Evolutionary conservation across 2,888 invertebrate genomes (phyloP).

Genomic region (Adineta ricciae): DNA sequence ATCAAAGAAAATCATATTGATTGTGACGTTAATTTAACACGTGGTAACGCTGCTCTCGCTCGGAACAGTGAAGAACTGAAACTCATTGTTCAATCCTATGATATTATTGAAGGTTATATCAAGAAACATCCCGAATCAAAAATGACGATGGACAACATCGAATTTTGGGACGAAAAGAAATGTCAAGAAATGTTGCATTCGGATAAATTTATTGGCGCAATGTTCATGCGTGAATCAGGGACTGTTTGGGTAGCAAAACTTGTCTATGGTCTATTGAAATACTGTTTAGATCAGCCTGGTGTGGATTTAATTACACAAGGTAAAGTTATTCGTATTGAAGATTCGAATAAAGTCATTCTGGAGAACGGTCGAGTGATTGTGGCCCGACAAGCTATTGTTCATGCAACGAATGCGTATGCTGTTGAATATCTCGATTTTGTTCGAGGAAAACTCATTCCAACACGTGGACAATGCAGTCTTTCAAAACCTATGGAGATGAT

Average conservation of each 20-base stretch:
- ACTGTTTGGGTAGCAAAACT: neutral
- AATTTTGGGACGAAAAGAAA: neutral
- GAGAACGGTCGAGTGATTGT: neutral
- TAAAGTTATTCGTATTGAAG: neutral
- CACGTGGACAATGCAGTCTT: no score
- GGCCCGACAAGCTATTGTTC: neutral
- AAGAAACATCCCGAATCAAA: neutral
- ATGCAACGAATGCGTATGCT: neutral
- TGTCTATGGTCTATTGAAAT: neutral
- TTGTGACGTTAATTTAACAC: neutral
- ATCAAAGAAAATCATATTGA: neutral
- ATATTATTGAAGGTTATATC: neutral
- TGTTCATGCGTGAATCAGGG: neutral
- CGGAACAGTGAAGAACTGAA: neutral
- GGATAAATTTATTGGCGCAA: neutral
- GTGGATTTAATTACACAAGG: neutral
- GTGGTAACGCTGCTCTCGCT: neutral
- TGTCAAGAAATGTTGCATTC: neutral
- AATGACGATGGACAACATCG: neutral
- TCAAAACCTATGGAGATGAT: no score
- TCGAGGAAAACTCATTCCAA: no score
- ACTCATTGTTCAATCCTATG: neutral
- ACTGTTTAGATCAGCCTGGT: neutral
- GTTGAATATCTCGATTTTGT: neutral
- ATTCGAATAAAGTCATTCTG: neutral